These are phyloP conservation scores for Drosophila teissieri DNA, from an alignment of 1,140 invertebrate species.

Conservation along the genomic window DNA sequence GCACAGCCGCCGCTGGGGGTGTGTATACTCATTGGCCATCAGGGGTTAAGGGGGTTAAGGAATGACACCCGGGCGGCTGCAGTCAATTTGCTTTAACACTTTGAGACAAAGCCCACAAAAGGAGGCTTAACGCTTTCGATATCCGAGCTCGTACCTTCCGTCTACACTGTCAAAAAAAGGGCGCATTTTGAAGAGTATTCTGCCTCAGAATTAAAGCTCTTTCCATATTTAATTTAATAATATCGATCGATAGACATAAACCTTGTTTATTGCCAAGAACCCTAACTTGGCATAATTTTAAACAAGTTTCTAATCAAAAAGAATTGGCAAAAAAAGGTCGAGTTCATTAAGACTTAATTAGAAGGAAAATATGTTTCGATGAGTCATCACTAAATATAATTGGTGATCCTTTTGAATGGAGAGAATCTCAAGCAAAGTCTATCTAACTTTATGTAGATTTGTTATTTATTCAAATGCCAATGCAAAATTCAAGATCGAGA, in stretches of 20 bases:
- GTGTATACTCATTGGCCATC: background rate
- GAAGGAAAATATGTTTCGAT: slow-evolving; percentile 13
- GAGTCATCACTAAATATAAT: slow-evolving; percentile 25
- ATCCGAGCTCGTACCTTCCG: slow-evolving; percentile 3
- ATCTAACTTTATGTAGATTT: background rate
- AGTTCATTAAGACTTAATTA: slow-evolving; percentile 38
- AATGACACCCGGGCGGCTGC: slow-evolving; percentile 18
- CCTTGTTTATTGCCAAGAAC: slow-evolving; percentile 11
- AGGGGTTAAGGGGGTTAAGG: slow-evolving; percentile 36
- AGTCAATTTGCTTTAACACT: slow-evolving; percentile 58
- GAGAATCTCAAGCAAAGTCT: background rate
- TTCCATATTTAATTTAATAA: background rate
- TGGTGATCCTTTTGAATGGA: background rate
- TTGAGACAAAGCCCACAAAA: slow-evolving; percentile 43
- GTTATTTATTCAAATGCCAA: background rate
- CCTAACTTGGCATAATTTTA: slow-evolving; percentile 27
- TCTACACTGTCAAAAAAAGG: slow-evolving; percentile 4
- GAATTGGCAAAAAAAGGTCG: slow-evolving; percentile 6
- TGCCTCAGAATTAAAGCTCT: background rate
- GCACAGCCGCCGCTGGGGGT: slow-evolving; percentile 1
- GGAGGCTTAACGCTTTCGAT: slow-evolving; percentile 19
- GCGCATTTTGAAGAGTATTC: background rate
- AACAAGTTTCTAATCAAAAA: slow-evolving; percentile 38
- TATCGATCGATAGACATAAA: slow-evolving; percentile 8
- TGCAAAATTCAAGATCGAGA: background rate